Conservation (phyloP, 2,797 vertebrate genomes). For the Gadopsis marmoratus region DNA sequence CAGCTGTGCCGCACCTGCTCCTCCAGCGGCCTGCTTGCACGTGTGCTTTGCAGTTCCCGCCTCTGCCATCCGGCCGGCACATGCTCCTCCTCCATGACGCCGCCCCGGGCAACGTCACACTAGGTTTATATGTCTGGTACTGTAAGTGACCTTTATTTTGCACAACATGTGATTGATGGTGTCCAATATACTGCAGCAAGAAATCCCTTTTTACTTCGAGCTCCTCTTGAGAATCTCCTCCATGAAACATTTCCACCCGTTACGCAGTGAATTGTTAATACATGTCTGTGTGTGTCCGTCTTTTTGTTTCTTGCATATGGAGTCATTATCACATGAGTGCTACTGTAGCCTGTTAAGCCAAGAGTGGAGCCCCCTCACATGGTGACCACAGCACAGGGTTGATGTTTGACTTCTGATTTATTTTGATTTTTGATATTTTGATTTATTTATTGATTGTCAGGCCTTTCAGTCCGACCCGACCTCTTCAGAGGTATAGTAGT, state of each 20-base stretch:
- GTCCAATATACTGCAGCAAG: constrained; percentile 19
- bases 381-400: constrained; percentile 39
- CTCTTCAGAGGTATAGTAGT: constrained; percentile 15
- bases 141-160: constrained; percentile 1
- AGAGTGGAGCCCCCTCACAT: constrained; percentile 35
- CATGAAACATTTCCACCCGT: constrained; percentile 29
- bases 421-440: too few relatives aligned
- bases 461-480: constrained; percentile 14
- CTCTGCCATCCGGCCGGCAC: too few relatives aligned
- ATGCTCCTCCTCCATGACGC: too few relatives aligned
- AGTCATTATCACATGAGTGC: constrained; percentile 42
- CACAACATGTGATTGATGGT: background rate
- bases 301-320: constrained; percentile 25
- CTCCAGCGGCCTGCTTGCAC: too few relatives aligned
- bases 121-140: background rate
- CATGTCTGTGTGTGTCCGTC: constrained; percentile 9
- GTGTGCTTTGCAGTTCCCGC: too few relatives aligned
- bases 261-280: constrained; percentile 42
- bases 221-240: constrained; percentile 25
- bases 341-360: constrained; percentile 24
- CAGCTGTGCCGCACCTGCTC: too few relatives aligned
- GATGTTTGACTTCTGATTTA: constrained; percentile 51
- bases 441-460: constrained; percentile 45
- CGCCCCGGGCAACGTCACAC: too few relatives aligned
- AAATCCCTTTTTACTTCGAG: constrained; percentile 8